These are phyloP conservation scores for Balaeniceps rex DNA, from an alignment of 2,113 vertebrate species.

Conservation along the genomic window DNA sequence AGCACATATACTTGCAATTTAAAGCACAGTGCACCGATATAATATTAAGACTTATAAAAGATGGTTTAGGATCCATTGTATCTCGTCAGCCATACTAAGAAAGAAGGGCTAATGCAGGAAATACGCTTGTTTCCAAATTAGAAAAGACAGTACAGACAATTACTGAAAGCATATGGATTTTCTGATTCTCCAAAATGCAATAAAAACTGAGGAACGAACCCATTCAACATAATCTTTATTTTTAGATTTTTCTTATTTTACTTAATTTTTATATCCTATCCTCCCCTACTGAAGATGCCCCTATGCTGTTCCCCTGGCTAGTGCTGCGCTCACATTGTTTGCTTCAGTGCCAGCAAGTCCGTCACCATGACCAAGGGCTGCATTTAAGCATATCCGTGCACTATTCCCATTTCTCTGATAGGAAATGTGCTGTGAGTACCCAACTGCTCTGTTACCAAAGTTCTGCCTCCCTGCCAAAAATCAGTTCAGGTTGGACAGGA, in stretches of 20 bases:
- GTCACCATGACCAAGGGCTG: background rate
- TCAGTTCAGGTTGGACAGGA: background rate
- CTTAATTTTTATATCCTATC: background rate
- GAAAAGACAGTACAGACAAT: background rate
- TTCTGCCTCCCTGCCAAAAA: background rate
- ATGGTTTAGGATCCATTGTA: background rate
- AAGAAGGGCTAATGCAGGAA: background rate
- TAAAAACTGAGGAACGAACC: background rate
- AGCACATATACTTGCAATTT: background rate
- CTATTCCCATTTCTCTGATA: background rate
- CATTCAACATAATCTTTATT: background rate
- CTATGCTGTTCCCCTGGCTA: background rate
- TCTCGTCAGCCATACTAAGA: background rate
- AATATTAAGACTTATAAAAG: background rate
- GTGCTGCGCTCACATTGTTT: background rate
- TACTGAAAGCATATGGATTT: background rate
- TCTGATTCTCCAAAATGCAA: background rate
- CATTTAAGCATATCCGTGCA: fast-evolving
- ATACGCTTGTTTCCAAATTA: background rate
- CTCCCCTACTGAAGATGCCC: background rate
- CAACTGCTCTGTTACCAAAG: background rate
- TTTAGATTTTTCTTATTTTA: background rate
- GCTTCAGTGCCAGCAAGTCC: background rate
- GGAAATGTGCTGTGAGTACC: background rate
- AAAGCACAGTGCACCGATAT: background rate